Percentiles rank a stretch among this genome's conserved stretches.
Evolutionary conservation across 1,140 invertebrate genomes (phyloP).

Genomic region (Laodelphax striatellus): DNA sequence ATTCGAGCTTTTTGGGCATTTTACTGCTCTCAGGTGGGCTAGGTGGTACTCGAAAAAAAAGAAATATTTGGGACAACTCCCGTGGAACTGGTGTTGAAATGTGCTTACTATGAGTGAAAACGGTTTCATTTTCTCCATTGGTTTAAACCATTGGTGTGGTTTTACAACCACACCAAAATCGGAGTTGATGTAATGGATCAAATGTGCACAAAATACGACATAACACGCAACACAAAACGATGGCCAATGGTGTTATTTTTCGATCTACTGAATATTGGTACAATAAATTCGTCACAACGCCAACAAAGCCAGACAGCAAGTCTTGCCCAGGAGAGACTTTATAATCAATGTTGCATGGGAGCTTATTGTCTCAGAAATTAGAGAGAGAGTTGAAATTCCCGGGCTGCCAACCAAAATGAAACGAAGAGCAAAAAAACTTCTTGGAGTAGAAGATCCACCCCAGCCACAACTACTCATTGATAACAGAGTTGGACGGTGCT

Average conservation of each 20-base stretch:
- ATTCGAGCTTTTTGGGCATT: conserved; percentile 12
- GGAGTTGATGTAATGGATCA: conserved; percentile 28
- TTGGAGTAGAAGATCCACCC: neutral
- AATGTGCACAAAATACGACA: conserved; percentile 17
- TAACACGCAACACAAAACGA: conserved; percentile 7
- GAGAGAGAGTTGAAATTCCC: neutral
- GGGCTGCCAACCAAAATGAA: neutral
- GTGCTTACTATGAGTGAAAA: conserved; percentile 26
- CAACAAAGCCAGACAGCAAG: neutral
- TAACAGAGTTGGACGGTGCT: conserved; percentile 4
- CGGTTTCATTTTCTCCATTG: conserved; percentile 29
- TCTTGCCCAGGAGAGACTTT: neutral
- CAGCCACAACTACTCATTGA: conserved; percentile 1
- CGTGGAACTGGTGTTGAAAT: conserved; percentile 22
- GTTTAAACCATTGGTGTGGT: conserved; percentile 26
- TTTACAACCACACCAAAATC: conserved; percentile 30
- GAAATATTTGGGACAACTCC: conserved; percentile 8
- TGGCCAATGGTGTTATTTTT: conserved; percentile 21
- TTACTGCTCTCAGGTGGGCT: conserved; percentile 14
- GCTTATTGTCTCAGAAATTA: conserved; percentile 2
- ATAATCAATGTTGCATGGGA: neutral
- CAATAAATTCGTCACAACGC: conserved; percentile 2
- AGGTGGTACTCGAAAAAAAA: conserved; percentile 5
- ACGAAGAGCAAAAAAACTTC: neutral
- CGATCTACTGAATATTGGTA: conserved; percentile 7